Evolutionary conservation across 1,140 invertebrate species (phyloP), one percentile per base, ranked within the genome.

Genomic region (Euborellia annulipes): DNA sequence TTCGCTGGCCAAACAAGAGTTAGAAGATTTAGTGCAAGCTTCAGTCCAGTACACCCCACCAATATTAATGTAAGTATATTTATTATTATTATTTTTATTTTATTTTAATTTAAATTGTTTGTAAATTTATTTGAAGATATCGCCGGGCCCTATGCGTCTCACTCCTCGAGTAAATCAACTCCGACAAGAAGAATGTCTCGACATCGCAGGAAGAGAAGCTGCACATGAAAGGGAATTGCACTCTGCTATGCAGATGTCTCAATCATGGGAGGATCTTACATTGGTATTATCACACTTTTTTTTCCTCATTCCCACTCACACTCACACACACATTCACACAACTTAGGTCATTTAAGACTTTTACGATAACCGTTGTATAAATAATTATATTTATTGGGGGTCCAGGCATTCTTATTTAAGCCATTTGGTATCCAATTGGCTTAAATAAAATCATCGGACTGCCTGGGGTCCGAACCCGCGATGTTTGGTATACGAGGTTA

Each of bases 181-280:
- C 34, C 72, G 85, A 43, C 78, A 85, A 51, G 87, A 91, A 67
- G 87, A 92, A 66, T 85, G 82, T 57, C 76, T 83, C 19, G 85
- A 89, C 59, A 71, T 82, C 2, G 73, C 70, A 54, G 75, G 73
- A 38, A 68, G 85, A 41, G 88, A 92, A 66, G 78, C 82, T 36
- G 85, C 83, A n/a, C 85, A 89, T 62, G 87, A 93, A 67, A 73
- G 80, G 38, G 85, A 90, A 65, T 72, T 87, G 42, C 82, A 88
- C 58, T 79, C 78, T 56, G 79, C 83, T 50, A 85, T 92, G 71
- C 82, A 85, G 61, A 89, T 91, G 63, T 89, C 85, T 1, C 85
- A 85, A 58, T 89, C 85, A 14, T 89, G 82, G 72, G 85, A 90
- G 62, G 85, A 90, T 65, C 68, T 91, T 3, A 80, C 79, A 0